Evolutionary conservation across 2,888 invertebrate species (phyloP).

Genomic region (Hydroisotoma schaefferi): DNA sequence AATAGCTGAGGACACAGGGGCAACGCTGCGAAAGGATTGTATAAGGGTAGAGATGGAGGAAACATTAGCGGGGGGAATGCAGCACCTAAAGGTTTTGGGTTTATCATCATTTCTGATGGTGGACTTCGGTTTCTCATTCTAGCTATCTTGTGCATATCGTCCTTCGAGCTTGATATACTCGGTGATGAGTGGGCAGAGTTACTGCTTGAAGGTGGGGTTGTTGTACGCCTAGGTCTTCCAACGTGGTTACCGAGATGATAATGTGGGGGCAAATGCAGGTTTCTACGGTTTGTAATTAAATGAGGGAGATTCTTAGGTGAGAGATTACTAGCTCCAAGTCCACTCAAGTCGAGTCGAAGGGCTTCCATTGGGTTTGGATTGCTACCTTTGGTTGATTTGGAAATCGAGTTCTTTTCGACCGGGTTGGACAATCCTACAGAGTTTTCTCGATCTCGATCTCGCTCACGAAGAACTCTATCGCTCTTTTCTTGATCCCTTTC

Average conservation of each 20-base stretch:
- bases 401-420: background rate
- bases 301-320: conserved; percentile 25
- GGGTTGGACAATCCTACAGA: background rate
- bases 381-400: background rate
- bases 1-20: conserved; percentile 46
- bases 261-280: conserved; percentile 16
- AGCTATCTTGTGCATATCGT: conserved; percentile 21
- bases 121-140: conserved; percentile 9
- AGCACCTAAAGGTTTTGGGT: conserved; percentile 19
- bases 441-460: conserved; percentile 6
- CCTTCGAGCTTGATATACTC: conserved; percentile 25
- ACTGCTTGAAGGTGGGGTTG: conserved; percentile 32
- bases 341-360: conserved; percentile 31
- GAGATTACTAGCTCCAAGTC: conserved; percentile 14
- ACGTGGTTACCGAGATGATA: conserved; percentile 24
- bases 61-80: conserved; percentile 45
- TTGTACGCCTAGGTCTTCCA: conserved; percentile 9
- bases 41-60: conserved; percentile 44
- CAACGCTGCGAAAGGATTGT: conserved; percentile 46
- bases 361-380: conserved; percentile 38
- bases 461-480: conserved; percentile 1
- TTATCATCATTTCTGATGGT: conserved; percentile 4
- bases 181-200: conserved; percentile 44
- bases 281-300: conserved; percentile 12
- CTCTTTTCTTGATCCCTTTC: conserved; percentile 7